Percentiles rank a stretch among this genome's conserved stretches.
phyloP scores from a whole-genome alignment of 2,113 vertebrate genomes.

The Burhinus bistriatus region DNA sequence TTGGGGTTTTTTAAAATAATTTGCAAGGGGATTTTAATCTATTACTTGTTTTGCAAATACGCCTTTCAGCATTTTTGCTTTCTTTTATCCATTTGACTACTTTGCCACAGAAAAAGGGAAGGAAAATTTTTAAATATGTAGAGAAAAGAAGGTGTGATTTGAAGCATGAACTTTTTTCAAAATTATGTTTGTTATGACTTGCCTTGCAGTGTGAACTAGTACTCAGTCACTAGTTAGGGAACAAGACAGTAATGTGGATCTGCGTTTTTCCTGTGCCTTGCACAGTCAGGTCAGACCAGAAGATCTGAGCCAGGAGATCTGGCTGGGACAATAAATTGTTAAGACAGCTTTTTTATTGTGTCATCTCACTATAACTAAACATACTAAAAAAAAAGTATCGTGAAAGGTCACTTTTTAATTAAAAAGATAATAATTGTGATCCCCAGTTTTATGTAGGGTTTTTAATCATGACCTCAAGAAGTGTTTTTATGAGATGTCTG shows the following conservation, averaged over 20 bases:
- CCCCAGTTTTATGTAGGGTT: neutral
- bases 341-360: neutral
- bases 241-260: neutral
- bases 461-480: neutral
- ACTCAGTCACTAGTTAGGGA: neutral
- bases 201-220: neutral
- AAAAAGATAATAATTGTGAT: neutral
- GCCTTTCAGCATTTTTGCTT: neutral
- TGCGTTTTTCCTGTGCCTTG: neutral
- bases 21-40: neutral
- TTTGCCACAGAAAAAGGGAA: neutral
- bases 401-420: neutral
- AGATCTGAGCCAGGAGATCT: neutral
- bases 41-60: neutral
- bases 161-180: neutral
- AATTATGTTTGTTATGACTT: neutral
- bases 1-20: rapidly evolving
- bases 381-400: neutral
- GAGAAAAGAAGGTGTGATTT: neutral
- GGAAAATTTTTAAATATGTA: neutral
- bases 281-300: neutral
- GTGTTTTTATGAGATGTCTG: neutral
- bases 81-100: neutral
- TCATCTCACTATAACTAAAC: neutral
- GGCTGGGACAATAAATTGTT: neutral